Percentiles rank a stretch among this genome's conserved stretches.
Evolutionary conservation across 2,797 vertebrate species (phyloP).

Genomic region (Peromyscus nudipes): DNA sequence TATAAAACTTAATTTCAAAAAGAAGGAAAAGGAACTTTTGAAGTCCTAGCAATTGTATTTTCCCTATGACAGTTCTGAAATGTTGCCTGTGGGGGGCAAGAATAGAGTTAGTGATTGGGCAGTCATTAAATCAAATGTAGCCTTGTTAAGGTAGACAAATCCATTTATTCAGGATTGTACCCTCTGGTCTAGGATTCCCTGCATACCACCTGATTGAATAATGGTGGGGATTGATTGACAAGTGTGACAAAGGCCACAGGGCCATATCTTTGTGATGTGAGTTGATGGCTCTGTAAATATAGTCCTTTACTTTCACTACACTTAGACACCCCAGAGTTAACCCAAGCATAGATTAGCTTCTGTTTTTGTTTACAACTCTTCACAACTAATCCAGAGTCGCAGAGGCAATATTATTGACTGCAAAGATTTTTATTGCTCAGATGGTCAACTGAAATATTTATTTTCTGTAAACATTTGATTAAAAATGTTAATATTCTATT

Average conservation of each 20-base stretch:
- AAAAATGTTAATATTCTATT: slow-evolving; percentile 65
- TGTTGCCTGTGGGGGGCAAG: slow-evolving; percentile 13
- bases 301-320: slow-evolving; percentile 16
- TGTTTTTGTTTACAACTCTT: slow-evolving; percentile 12
- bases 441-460: slow-evolving; percentile 67
- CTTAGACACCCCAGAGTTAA: slow-evolving; percentile 41
- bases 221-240: slow-evolving; percentile 46
- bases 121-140: slow-evolving; percentile 13
- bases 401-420: background rate
- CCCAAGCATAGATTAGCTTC: slow-evolving; percentile 52
- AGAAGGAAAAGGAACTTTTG: slow-evolving; percentile 25
- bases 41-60: background rate
- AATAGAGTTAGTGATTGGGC: background rate
- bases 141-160: slow-evolving; percentile 45
- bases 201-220: slow-evolving; percentile 45
- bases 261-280: slow-evolving; percentile 48
- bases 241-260: slow-evolving; percentile 54
- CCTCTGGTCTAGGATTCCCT: background rate
- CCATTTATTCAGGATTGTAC: slow-evolving; percentile 21
- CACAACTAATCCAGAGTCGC: background rate
- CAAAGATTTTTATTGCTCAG: slow-evolving; percentile 46
- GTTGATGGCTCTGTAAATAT: slow-evolving; percentile 58
- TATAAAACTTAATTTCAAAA: slow-evolving; percentile 57
- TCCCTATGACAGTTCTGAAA: slow-evolving; percentile 55
- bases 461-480: slow-evolving; percentile 68